phyloP scores from a whole-genome alignment of 2,888 invertebrate genomes.

The Lagria hirta region DNA sequence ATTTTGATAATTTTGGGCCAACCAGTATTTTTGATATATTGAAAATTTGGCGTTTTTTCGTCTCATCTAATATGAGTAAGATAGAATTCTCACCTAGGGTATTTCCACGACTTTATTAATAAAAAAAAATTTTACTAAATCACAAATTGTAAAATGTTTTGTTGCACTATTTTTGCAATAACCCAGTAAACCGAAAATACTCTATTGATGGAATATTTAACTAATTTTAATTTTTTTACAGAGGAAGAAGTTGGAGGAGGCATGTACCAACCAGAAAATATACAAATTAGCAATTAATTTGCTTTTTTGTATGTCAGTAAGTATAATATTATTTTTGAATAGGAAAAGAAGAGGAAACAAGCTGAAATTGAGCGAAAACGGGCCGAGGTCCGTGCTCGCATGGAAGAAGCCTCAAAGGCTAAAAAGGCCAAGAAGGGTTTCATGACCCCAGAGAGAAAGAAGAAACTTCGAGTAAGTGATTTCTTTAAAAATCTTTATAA shows the following conservation, averaged over 20 bases:
- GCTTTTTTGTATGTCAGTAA: conserved; percentile 24
- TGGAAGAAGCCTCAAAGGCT: conserved; percentile 97
- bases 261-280: conserved; percentile 57
- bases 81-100: too few relatives aligned
- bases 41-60: too few relatives aligned
- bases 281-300: conserved; percentile 26
- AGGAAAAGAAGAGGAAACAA: conserved; percentile 98
- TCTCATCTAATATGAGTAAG: too few relatives aligned
- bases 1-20: too few relatives aligned
- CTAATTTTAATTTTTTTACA: conserved; percentile 65
- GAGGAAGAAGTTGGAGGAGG: conserved; percentile 81
- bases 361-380: conserved; percentile 98
- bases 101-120: too few relatives aligned
- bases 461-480: conserved; percentile 94
- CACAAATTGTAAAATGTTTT: too few relatives aligned
- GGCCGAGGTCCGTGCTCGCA: conserved; percentile 97
- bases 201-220: too few relatives aligned
- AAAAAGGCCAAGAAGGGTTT: conserved; percentile 99
- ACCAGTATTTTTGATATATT: too few relatives aligned
- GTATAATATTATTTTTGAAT: conserved; percentile 38
- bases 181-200: too few relatives aligned
- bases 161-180: too few relatives aligned
- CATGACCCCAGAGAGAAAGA: conserved; percentile 99
- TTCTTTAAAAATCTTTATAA: conserved; percentile 1
- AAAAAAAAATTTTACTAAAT: too few relatives aligned